A percentile compares a stretch with the other conserved stretches of the same genome.
These are phyloP conservation scores for Drosophila meridiana DNA, from an alignment of 2,888 invertebrate genomes.

Conservation along the genomic window DNA sequence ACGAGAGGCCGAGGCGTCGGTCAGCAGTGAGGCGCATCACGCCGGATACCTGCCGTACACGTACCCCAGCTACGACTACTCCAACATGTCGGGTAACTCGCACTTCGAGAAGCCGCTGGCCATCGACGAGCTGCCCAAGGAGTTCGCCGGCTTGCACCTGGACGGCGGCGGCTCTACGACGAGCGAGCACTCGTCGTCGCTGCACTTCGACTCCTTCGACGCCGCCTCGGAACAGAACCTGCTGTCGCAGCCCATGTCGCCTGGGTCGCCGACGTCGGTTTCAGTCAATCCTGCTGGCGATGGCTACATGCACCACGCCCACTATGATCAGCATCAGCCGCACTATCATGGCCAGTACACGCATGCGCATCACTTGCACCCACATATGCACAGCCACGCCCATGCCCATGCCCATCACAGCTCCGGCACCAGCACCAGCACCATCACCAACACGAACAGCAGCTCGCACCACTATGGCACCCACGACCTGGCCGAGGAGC, in stretches of 20 bases:
- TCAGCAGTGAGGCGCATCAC: slow-evolving; percentile 82
- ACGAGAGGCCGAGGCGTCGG: slow-evolving; percentile 58
- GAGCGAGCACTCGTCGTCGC: slow-evolving; percentile 79
- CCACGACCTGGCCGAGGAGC: slow-evolving; percentile 78
- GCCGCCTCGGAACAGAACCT: slow-evolving; percentile 83
- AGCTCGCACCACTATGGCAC: slow-evolving; percentile 70
- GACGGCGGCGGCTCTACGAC: slow-evolving; percentile 69
- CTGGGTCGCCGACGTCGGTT: slow-evolving; percentile 77
- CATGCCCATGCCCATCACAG: slow-evolving; percentile 34
- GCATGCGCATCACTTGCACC: slow-evolving; percentile 38
- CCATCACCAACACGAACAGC: slow-evolving; percentile 25
- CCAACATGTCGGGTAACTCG: slow-evolving; percentile 85
- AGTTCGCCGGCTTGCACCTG: slow-evolving; percentile 53
- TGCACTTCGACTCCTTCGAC: slow-evolving; percentile 83
- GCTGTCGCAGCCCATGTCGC: slow-evolving; percentile 79
- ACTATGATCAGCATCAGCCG: slow-evolving; percentile 43
- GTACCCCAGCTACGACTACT: slow-evolving; percentile 84
- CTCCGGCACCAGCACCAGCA: slow-evolving; percentile 34
- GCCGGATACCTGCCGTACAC: slow-evolving; percentile 82
- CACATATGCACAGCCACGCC: slow-evolving; percentile 48
- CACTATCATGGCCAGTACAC: slow-evolving; percentile 44
- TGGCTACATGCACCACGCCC: slow-evolving; percentile 69
- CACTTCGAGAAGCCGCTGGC: slow-evolving; percentile 83
- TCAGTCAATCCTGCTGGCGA: slow-evolving; percentile 80
- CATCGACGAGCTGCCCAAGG: slow-evolving; percentile 82